Conservation (phyloP, 2,888 invertebrate species). For the Kryphioiulus occultus region DNA sequence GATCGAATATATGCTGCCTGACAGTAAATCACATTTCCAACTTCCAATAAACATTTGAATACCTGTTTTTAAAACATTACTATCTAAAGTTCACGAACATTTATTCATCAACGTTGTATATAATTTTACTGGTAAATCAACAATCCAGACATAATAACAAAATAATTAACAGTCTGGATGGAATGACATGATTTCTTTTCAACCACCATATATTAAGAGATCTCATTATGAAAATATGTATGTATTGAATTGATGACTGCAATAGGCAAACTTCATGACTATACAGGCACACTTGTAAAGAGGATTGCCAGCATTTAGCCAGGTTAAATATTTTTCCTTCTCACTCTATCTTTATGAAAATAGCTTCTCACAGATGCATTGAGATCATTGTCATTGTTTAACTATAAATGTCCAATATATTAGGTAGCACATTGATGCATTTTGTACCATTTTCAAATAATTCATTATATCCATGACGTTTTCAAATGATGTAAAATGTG, state of each 20-base stretch:
- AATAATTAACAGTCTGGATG: background rate
- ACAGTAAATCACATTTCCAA: background rate
- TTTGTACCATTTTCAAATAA: background rate
- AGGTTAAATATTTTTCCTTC: no score
- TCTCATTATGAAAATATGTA: no score
- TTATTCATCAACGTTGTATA: background rate
- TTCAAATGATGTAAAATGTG: background rate
- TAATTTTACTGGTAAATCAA: background rate
- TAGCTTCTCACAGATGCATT: background rate
- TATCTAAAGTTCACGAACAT: background rate
- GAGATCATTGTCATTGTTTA: background rate
- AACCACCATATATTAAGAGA: background rate
- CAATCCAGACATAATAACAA: background rate
- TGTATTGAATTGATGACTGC: no score
- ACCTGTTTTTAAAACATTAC: background rate
- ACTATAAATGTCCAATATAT: background rate
- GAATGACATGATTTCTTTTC: background rate
- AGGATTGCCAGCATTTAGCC: no score
- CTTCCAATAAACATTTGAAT: background rate
- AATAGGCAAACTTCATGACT: no score
- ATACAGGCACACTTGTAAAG: no score
- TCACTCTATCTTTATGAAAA: no score
- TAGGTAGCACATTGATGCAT: background rate
- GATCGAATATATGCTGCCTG: background rate
- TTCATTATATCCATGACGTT: background rate